These are phyloP conservation scores for Microtus pennsylvanicus DNA, from an alignment of 2,113 vertebrate species.

Conservation along the genomic window DNA sequence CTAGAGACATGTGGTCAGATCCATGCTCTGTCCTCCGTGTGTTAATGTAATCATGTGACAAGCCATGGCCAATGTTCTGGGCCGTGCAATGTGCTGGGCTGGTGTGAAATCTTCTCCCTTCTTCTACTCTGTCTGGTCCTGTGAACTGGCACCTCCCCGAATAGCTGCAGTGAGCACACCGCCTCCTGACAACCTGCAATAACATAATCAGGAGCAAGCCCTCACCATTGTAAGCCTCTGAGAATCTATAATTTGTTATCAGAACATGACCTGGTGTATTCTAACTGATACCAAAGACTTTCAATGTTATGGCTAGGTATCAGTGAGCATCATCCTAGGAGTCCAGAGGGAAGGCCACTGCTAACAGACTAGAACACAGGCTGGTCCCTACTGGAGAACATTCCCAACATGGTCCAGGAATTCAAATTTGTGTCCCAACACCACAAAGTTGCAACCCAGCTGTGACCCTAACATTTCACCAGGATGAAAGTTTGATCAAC, in stretches of 20 bases:
- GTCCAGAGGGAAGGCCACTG: neutral
- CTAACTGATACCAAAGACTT: neutral
- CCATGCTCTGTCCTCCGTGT: neutral
- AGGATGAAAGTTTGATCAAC: neutral
- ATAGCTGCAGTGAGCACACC: neutral
- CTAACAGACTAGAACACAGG: neutral
- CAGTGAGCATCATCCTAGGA: neutral
- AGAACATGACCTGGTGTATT: neutral
- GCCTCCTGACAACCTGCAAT: neutral
- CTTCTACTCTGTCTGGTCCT: neutral
- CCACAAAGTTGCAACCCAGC: neutral
- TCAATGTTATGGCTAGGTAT: neutral
- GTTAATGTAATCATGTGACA: neutral
- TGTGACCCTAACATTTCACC: neutral
- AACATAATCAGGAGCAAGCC: neutral
- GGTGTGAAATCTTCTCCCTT: neutral
- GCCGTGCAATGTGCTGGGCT: neutral
- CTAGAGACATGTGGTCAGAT: neutral
- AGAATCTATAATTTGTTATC: constrained; percentile 6
- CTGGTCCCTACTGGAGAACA: neutral
- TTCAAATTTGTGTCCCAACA: neutral
- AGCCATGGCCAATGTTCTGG: neutral
- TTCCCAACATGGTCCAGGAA: neutral
- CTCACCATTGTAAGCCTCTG: neutral
- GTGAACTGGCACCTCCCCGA: neutral